phyloP scores from a whole-genome alignment of 2,113 vertebrate species.

The Helogale parvula region DNA sequence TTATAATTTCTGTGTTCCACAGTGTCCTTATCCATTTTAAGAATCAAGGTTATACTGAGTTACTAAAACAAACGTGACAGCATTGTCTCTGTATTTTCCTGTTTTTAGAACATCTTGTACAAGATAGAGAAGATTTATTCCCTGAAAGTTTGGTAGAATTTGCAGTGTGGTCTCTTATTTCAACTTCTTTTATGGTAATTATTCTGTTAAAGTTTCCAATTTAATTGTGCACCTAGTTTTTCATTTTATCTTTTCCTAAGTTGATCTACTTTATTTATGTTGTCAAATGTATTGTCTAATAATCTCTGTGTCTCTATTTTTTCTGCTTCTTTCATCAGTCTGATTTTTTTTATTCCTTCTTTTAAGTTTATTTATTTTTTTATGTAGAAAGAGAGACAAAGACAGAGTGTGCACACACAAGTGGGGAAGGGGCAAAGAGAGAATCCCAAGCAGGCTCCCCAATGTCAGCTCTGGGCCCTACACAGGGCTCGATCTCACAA shows the following conservation, averaged over 20 bases:
- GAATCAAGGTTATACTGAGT: background rate
- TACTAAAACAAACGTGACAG: background rate
- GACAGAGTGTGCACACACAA: no score
- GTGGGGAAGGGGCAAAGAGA: no score
- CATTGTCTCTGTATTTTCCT: background rate
- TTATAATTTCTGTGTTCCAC: background rate
- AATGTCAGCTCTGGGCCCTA: no score
- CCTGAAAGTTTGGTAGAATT: background rate
- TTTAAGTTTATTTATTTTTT: background rate
- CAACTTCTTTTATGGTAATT: background rate
- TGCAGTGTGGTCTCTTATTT: background rate
- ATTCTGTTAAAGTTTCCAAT: background rate
- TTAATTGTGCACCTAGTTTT: background rate
- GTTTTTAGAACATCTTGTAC: background rate
- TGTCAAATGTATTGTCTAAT: background rate
- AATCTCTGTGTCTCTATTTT: background rate
- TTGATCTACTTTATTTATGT: background rate
- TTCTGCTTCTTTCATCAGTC: background rate
- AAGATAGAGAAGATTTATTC: background rate
- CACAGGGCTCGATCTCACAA: no score
- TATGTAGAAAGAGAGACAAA: no score
- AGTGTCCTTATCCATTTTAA: background rate
- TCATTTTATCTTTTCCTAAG: background rate
- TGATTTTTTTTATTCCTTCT: background rate
- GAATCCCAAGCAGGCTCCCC: no score